Evolutionary conservation across 2,888 invertebrate species (phyloP).

Genomic region (Epinotia demarniana): DNA sequence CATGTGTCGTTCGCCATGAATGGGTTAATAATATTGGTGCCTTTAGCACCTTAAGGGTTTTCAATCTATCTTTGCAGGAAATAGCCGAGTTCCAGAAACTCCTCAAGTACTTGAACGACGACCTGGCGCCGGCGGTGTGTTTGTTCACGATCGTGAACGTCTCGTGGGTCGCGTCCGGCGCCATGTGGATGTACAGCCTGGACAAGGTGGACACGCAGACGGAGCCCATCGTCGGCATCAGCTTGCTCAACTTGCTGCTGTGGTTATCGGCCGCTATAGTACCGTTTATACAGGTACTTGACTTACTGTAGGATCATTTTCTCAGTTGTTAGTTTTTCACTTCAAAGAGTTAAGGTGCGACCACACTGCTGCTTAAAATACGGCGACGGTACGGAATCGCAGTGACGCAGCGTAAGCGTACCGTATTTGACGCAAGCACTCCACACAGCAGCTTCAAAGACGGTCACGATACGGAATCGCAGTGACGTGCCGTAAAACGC

Average conservation of each 20-base stretch:
- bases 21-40: too few relatives aligned
- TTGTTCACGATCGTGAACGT: constrained; percentile 90
- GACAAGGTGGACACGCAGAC: constrained; percentile 85
- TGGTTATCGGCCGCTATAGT: constrained; percentile 87
- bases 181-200: constrained; percentile 87
- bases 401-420: too few relatives aligned
- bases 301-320: background rate
- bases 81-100: constrained; percentile 91
- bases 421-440: too few relatives aligned
- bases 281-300: constrained; percentile 88
- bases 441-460: too few relatives aligned
- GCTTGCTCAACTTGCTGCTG: constrained; percentile 84
- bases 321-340: too few relatives aligned
- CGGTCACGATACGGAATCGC: too few relatives aligned
- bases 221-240: constrained; percentile 85
- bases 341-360: too few relatives aligned
- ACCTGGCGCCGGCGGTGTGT: constrained; percentile 90
- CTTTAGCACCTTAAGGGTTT: too few relatives aligned
- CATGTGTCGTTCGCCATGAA: too few relatives aligned
- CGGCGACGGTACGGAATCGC: too few relatives aligned
- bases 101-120: constrained; percentile 90
- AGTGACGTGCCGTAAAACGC: too few relatives aligned
- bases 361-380: too few relatives aligned
- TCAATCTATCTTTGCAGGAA: constrained; percentile 82
- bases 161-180: constrained; percentile 89